Evolutionary conservation across 2,797 vertebrate species (phyloP).

Genomic region (Lutjanus argentimaculatus): DNA sequence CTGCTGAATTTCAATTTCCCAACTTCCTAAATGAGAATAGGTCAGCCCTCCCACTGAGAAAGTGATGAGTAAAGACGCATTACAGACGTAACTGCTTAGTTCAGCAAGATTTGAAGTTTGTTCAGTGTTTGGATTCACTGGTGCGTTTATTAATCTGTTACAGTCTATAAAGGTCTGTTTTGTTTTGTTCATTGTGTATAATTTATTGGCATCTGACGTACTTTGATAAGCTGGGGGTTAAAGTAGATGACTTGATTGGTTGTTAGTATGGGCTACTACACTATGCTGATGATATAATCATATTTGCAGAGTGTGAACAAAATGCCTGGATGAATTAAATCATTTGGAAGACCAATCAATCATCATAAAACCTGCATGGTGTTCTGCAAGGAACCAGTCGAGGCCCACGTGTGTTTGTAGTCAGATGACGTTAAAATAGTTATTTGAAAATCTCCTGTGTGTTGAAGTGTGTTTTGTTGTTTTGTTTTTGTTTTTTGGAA

Average conservation of each 20-base stretch:
- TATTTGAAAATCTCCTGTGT: not conserved
- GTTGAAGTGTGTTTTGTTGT: no score
- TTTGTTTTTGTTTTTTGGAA: no score
- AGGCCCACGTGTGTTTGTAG: not conserved
- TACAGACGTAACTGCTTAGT: not conserved
- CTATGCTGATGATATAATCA: not conserved
- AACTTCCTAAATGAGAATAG: not conserved
- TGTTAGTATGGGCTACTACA: not conserved
- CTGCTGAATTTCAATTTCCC: constrained; percentile 33
- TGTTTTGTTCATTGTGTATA: not conserved
- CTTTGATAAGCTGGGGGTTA: not conserved
- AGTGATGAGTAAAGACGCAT: not conserved
- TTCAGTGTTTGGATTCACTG: not conserved
- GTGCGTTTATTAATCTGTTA: not conserved
- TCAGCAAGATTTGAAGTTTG: constrained; percentile 6
- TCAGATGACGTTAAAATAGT: not conserved
- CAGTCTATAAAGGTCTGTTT: not conserved
- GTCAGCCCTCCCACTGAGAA: not conserved
- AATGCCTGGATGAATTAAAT: not conserved
- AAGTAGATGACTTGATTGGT: not conserved
- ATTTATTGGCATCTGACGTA: not conserved
- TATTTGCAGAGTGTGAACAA: no score
- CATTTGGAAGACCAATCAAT: no score
- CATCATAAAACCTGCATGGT: not conserved
- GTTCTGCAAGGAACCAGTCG: not conserved